Percentiles rank a stretch among this genome's conserved stretches.
Evolutionary conservation across 2,888 invertebrate species (phyloP).

Genomic region (Habrosyne pyritoides): DNA sequence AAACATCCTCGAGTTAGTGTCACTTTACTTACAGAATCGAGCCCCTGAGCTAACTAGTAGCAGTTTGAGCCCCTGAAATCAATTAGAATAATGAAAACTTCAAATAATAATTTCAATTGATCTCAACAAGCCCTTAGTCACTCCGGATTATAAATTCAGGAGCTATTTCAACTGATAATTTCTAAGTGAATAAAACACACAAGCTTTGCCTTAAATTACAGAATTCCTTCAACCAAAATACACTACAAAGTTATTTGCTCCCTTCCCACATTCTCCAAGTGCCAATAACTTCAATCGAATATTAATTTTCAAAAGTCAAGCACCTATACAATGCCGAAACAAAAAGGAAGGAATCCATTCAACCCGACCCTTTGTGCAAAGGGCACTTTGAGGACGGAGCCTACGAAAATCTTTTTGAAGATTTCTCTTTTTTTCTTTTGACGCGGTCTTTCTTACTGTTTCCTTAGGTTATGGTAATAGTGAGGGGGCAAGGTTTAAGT

Average conservation of each 20-base stretch:
- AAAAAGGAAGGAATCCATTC: slow-evolving; percentile 47
- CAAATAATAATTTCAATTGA: no score
- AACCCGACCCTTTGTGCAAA: slow-evolving; percentile 47
- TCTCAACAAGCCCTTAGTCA: no score
- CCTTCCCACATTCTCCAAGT: slow-evolving; percentile 14
- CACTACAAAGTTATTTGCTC: neutral
- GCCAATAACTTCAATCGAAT: slow-evolving; percentile 58
- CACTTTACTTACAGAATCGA: no score
- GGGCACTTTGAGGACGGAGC: slow-evolving; percentile 43
- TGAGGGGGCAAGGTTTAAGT: slow-evolving; percentile 30
- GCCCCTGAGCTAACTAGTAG: no score
- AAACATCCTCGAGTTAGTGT: no score
- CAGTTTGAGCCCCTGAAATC: no score
- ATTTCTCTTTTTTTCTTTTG: slow-evolving; percentile 58
- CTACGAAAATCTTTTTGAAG: slow-evolving; percentile 55
- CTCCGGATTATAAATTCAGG: no score
- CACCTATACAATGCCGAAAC: slow-evolving; percentile 56
- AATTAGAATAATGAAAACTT: no score
- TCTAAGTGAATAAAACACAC: neutral
- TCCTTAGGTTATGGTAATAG: slow-evolving; percentile 52
- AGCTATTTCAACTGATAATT: no score
- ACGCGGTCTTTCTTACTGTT: slow-evolving; percentile 35
- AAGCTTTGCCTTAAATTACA: neutral
- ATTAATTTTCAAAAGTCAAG: slow-evolving; percentile 55
- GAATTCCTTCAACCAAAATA: neutral